Conservation (phyloP, 2,888 invertebrate genomes). For the Ophioninae sp. region DNA sequence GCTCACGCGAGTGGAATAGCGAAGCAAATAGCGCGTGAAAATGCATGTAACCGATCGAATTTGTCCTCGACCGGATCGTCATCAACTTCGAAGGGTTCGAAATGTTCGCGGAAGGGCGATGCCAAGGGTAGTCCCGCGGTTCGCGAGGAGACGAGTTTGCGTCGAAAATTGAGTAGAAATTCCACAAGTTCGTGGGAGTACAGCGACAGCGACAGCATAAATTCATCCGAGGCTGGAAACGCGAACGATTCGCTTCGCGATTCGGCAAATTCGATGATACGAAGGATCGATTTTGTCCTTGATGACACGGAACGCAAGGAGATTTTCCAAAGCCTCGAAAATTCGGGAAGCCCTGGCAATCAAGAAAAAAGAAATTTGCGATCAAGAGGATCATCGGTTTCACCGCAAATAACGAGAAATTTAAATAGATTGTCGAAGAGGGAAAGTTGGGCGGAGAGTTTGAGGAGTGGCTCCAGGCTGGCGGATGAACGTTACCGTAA, state of each 20-base stretch:
- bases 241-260: conserved; percentile 61
- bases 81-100: conserved; percentile 64
- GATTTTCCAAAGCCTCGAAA: conserved; percentile 35
- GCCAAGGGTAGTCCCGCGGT: conserved; percentile 68
- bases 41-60: conserved; percentile 78
- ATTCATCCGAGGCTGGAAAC: conserved; percentile 79
- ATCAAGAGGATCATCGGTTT: conserved; percentile 8
- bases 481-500: conserved; percentile 71
- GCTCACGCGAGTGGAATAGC: conserved; percentile 88
- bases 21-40: conserved; percentile 82
- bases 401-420: too few relatives aligned
- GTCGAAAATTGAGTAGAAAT: conserved; percentile 83
- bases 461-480: conserved; percentile 69
- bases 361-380: conserved; percentile 16
- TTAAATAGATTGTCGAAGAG: conserved; percentile 62
- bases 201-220: conserved; percentile 86
- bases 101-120: conserved; percentile 25
- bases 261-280: conserved; percentile 67
- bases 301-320: conserved; percentile 69
- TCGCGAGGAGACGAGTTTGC: conserved; percentile 82
- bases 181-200: conserved; percentile 86
- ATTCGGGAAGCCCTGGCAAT: conserved; percentile 2
- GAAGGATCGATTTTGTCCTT: conserved; percentile 69
- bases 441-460: conserved; percentile 75
- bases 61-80: conserved; percentile 61